phyloP scores from a whole-genome alignment of 2,113 vertebrate genomes.

The Gila orcuttii region DNA sequence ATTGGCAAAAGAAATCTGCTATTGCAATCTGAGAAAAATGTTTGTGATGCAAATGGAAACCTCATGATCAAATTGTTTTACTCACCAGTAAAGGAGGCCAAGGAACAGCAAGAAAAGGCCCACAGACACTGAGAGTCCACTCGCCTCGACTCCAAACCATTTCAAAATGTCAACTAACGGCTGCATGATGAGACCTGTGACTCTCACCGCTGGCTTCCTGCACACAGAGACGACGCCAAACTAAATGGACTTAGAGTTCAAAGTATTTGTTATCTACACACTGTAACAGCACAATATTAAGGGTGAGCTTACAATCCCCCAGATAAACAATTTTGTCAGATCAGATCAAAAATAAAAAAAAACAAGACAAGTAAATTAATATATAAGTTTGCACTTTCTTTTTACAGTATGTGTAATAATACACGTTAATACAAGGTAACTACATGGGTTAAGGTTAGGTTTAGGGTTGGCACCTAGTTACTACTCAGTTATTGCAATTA shows the following conservation, averaged over 20 bases:
- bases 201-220: neutral
- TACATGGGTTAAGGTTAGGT: too few species aligned
- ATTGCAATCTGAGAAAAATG: slow-evolving; percentile 2
- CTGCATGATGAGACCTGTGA: slow-evolving; percentile 56
- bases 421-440: too few species aligned
- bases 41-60: slow-evolving; percentile 17
- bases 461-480: too few species aligned
- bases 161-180: slow-evolving; percentile 66
- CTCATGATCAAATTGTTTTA: slow-evolving; percentile 41
- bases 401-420: too few species aligned
- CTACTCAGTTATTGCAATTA: too few species aligned
- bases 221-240: neutral
- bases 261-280: neutral
- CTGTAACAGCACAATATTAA: neutral
- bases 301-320: neutral
- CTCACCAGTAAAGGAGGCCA: slow-evolving; percentile 86
- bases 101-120: slow-evolving; percentile 74
- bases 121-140: slow-evolving; percentile 67
- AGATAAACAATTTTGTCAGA: neutral
- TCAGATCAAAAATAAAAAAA: neutral
- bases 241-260: neutral
- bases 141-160: slow-evolving; percentile 61
- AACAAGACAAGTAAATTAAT: neutral
- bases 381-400: neutral
- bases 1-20: neutral